Evolutionary conservation across 2,113 vertebrate genomes (phyloP).

Genomic region (Procavia capensis): DNA sequence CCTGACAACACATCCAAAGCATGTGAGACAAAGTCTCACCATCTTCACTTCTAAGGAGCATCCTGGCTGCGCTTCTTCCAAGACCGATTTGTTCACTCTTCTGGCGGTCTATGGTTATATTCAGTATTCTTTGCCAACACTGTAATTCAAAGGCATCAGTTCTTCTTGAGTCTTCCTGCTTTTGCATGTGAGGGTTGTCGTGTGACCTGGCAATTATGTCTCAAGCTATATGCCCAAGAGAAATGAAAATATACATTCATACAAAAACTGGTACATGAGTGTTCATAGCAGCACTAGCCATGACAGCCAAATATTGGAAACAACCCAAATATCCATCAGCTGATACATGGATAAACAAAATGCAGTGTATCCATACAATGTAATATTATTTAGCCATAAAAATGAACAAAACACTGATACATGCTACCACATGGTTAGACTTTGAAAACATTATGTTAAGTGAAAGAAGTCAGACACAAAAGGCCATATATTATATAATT

Average conservation of each 20-base stretch:
- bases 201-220: not conserved
- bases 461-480: too few relatives aligned
- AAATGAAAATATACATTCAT: not conserved
- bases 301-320: not conserved
- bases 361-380: fast-evolving
- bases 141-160: too few relatives aligned
- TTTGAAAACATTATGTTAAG: not conserved
- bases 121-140: too few relatives aligned
- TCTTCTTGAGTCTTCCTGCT: too few relatives aligned
- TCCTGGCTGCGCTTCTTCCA: too few relatives aligned
- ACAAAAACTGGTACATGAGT: not conserved
- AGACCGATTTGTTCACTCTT: too few relatives aligned
- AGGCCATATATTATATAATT: too few relatives aligned
- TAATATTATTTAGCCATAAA: not conserved
- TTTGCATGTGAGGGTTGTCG: not conserved
- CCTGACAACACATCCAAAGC: too few relatives aligned
- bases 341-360: not conserved
- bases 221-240: not conserved
- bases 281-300: not conserved
- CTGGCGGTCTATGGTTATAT: too few relatives aligned
- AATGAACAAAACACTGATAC: not conserved
- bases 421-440: too few relatives aligned
- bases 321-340: not conserved
- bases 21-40: too few relatives aligned
- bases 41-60: too few relatives aligned